Evolutionary conservation across 2,113 vertebrate genomes (phyloP), one percentile per base, ranked within the genome.

Genomic region (Apteryx mantelli): DNA sequence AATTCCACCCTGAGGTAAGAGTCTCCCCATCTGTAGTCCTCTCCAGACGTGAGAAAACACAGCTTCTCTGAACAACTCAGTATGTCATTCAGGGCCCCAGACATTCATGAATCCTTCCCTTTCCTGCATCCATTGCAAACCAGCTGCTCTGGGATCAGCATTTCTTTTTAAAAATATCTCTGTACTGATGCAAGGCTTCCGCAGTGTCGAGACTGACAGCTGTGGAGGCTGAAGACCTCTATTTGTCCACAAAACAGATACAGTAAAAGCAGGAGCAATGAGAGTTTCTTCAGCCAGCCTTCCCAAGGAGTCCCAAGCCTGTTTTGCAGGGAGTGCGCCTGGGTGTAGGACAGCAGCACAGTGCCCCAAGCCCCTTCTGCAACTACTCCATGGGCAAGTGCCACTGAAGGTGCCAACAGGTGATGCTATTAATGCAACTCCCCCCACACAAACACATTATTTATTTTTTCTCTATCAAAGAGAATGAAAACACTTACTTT

Each of bases 1-100:
- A 86, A 93, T 88, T 86, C 60, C 63, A 73, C 10, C 30, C 50
- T 83, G 58, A 86, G 75, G 89, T 82, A 88, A 85, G 63, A 92
- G 46, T 84, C 11, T 82, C 15, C 13, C 11, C n/a, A 25, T 8
- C 58, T 86, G 36, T 21, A 58, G 18, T 32, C 83, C 50, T 84
- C 50, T 78, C 76, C 46, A 87, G 83, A 81, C 32, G 38, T 10
- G 66, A 92, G 77, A 55, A 95, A 86, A 85, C 46, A 76, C 64
- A 92, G 70, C 38, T 44, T 61, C 28, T 65, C 6, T 21, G 52
- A 90, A 50, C 44, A 82, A 73, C 53, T 82, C 28, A 30, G 6
- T 28, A 32, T 69, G 25, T 20, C 56, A 52, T 42, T 53, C 22
- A 63, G 50, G 13, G 44, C 20, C 38, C 11, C 34, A 58, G 60